Evolutionary conservation across 2,797 vertebrate species (phyloP).

Genomic region (Sebastes nivosus): DNA sequence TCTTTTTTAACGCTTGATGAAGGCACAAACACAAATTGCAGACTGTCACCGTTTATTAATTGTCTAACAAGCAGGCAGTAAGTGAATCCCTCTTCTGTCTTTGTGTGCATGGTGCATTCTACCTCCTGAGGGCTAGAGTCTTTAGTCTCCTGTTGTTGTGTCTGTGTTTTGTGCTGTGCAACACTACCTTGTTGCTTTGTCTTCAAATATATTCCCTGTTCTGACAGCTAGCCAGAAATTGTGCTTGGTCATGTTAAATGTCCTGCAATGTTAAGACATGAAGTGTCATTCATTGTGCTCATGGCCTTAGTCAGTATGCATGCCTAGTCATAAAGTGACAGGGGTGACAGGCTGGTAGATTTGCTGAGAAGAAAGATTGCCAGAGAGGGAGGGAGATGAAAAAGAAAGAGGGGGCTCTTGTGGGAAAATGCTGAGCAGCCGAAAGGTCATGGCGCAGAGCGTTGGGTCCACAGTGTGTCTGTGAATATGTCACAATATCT

Average conservation of each 20-base stretch:
- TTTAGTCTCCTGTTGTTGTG: slow-evolving; percentile 19
- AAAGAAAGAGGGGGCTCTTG: slow-evolving; percentile 52
- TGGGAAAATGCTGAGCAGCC: slow-evolving; percentile 69
- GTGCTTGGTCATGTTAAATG: slow-evolving; percentile 70
- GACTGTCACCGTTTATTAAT: neutral
- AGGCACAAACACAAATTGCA: neutral
- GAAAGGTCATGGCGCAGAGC: slow-evolving; percentile 71
- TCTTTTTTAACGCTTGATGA: neutral
- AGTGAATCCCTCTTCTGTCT: neutral
- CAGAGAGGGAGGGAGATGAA: slow-evolving; percentile 41
- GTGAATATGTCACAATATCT: slow-evolving; percentile 71
- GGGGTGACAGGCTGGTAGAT: slow-evolving; percentile 66
- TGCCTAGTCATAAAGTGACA: slow-evolving; percentile 59
- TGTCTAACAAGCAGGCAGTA: neutral
- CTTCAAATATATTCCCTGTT: slow-evolving; percentile 25
- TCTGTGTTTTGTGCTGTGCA: slow-evolving; percentile 28
- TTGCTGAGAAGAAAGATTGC: slow-evolving; percentile 65
- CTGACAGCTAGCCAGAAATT: slow-evolving; percentile 58
- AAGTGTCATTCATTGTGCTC: slow-evolving; percentile 52
- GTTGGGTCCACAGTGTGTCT: slow-evolving; percentile 64
- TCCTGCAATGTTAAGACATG: slow-evolving; percentile 52
- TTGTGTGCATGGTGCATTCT: neutral
- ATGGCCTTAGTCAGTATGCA: slow-evolving; percentile 62
- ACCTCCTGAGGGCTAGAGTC: neutral
- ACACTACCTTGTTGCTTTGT: slow-evolving; percentile 37